Evolutionary conservation across 2,797 vertebrate genomes (phyloP).

Genomic region (Parauchenoglanis ngamensis): DNA sequence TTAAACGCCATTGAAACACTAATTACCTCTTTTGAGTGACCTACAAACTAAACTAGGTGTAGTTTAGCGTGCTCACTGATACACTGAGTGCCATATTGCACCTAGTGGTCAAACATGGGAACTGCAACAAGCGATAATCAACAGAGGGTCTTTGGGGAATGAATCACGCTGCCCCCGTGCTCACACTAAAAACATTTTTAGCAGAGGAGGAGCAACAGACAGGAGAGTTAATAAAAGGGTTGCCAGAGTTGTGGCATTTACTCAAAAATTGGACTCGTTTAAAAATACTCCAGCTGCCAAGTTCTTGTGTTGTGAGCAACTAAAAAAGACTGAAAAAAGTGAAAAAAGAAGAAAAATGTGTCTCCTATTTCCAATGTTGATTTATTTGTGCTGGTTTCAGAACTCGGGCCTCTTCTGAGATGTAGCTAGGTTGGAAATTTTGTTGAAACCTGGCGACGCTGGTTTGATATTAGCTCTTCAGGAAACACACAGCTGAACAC

Average conservation of each 20-base stretch:
- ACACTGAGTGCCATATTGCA: neutral
- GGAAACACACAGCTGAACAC: too few relatives aligned
- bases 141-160: neutral
- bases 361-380: too few relatives aligned
- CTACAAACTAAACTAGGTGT: neutral
- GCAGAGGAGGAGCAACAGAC: neutral
- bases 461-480: too few relatives aligned
- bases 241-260: neutral
- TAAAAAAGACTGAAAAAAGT: neutral
- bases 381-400: too few relatives aligned
- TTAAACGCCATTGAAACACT: neutral
- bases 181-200: neutral
- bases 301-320: neutral
- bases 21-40: neutral
- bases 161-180: neutral
- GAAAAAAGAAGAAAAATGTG: neutral
- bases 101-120: constrained; percentile 12
- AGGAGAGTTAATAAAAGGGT: neutral
- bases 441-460: too few relatives aligned
- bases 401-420: too few relatives aligned
- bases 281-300: neutral
- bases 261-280: neutral
- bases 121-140: neutral
- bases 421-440: too few relatives aligned
- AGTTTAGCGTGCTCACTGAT: neutral